Base-by-base conservation (phyloP, 2,888 invertebrate species). In the Pollenia griseotomentosa region DNA sequence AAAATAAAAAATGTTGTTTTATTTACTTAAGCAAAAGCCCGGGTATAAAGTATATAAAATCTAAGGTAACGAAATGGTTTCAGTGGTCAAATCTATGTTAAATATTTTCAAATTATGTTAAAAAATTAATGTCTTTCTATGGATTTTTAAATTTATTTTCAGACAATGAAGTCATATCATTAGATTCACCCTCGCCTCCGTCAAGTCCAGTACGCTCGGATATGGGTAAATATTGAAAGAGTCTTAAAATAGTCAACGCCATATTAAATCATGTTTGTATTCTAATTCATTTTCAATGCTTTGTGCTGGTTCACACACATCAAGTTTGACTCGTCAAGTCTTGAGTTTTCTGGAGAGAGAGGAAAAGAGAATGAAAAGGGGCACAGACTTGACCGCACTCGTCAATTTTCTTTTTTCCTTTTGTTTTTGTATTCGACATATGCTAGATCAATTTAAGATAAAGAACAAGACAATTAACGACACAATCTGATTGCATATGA, bases 181-280 rank as follows among this genome's bases (percentile, higher is more conserved):
- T 92, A 85, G 92, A 92, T 83, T 92, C 92, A 2, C 92, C 92
- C 51, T 91, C 92, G 11, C 92, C 92, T 4, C 92, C 92, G 48
- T 88, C 89, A 55, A 91, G 91, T 88, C 92, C 92, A 16, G 73
- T 51, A 16, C 80, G 53, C 16, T 82, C 87, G 46, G 88, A 88
- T 48, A 87, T 59, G 77, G 89, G 89, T 89, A 88, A 85, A 87
- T 88, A 86, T 79, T 73, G 51, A 74, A 59, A 77, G 16, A 66
- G 33, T 14, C 23, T 46, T 2, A 48, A 8, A 6, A 46, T 33
- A 14, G 16, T 63, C 9, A 10, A 12, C 61, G 2, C 1, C 40
- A 9, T 61, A 33, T 14, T 40, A 4, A 33, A 63, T 6, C 11
- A 65, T 46, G 40, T 63, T 63, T 16, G 42, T 63, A 63, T 44